Conservation (phyloP, 2,113 vertebrate genomes). For the Takifugu bimaculatus region DNA sequence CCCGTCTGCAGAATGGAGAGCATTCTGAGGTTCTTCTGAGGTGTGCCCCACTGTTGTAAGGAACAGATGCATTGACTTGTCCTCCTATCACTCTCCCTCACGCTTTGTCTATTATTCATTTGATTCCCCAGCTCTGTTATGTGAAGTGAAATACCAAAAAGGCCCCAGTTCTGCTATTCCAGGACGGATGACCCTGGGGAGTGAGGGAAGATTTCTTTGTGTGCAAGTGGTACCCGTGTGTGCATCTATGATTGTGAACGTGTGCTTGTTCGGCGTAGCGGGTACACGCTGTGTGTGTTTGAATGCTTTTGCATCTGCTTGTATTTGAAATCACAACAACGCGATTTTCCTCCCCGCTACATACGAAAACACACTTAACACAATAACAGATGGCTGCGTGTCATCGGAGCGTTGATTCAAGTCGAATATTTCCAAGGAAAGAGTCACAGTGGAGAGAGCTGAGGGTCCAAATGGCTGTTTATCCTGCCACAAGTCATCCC, state of each 20-base stretch:
- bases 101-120: slow-evolving; percentile 73
- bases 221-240: slow-evolving; percentile 27
- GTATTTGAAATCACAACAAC: slow-evolving; percentile 43
- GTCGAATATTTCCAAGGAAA: slow-evolving; percentile 67
- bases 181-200: slow-evolving; percentile 56
- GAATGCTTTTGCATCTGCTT: slow-evolving; percentile 24
- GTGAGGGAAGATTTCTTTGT: slow-evolving; percentile 21
- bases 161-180: slow-evolving; percentile 67
- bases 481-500: slow-evolving; percentile 70
- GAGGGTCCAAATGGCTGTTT: slow-evolving; percentile 74
- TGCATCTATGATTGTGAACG: slow-evolving; percentile 25
- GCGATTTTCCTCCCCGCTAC: slow-evolving; percentile 59
- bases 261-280: slow-evolving; percentile 25
- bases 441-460: slow-evolving; percentile 66
- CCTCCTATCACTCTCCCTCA: slow-evolving; percentile 65
- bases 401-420: slow-evolving; percentile 75
- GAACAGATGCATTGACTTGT: slow-evolving; percentile 70
- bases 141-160: slow-evolving; percentile 70
- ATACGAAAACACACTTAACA: slow-evolving; percentile 72
- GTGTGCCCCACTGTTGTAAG: slow-evolving; percentile 54
- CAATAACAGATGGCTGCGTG: slow-evolving; percentile 76
- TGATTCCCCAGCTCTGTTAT: slow-evolving; percentile 59
- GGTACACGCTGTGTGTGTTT: slow-evolving; percentile 7
- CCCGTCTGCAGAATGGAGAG: slow-evolving; percentile 54
- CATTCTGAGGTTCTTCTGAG: slow-evolving; percentile 64